A percentile compares a stretch with the other conserved stretches of the same genome.
Conservation (phyloP, 2,888 invertebrate species). For the Tetranychus truncatus region DNA sequence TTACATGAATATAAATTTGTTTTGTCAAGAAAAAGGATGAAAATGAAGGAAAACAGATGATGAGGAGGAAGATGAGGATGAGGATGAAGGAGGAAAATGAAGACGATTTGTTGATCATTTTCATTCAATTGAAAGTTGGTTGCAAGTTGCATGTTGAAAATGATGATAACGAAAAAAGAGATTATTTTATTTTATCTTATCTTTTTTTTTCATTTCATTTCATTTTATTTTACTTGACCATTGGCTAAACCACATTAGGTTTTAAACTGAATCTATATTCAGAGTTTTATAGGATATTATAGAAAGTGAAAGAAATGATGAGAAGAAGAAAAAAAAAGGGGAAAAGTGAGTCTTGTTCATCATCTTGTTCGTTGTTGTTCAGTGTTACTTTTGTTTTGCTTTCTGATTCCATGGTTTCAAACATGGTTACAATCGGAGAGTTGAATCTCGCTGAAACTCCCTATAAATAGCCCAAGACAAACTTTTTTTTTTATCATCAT, state of each 20-base stretch:
- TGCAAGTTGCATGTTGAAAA: neutral
- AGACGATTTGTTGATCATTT: neutral
- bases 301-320: slow-evolving; percentile 9
- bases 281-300: slow-evolving; percentile 3
- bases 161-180: neutral
- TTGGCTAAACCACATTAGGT: neutral
- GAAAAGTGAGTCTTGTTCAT: slow-evolving; percentile 10
- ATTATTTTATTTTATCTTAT: neutral
- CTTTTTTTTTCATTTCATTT: neutral
- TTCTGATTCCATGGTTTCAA: neutral
- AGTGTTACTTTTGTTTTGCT: slow-evolving; percentile 8
- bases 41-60: slow-evolving; percentile 6
- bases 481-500: neutral
- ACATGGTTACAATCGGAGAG: neutral
- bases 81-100: slow-evolving; percentile 2
- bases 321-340: slow-evolving; percentile 8
- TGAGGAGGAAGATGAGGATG: neutral
- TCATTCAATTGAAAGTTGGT: neutral
- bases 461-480: neutral
- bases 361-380: neutral
- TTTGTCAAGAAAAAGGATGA: neutral
- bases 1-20: neutral
- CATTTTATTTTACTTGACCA: neutral
- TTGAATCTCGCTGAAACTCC: neutral
- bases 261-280: neutral